phyloP scores from a whole-genome alignment of 2,113 vertebrate species.

The Coturnix japonica region DNA sequence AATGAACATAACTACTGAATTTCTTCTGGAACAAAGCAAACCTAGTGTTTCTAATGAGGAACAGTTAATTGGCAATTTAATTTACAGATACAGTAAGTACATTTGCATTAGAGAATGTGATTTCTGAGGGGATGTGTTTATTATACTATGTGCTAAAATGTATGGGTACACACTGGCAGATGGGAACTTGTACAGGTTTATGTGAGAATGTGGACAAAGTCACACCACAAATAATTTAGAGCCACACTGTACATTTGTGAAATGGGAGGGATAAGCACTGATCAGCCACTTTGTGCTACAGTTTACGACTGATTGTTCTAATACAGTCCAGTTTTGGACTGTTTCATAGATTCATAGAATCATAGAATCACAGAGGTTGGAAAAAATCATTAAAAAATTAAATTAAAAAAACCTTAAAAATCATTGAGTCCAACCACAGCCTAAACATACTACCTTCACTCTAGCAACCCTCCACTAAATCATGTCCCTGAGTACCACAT shows the following conservation, averaged over 20 bases:
- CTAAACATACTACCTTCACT: no score
- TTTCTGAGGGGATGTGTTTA: not conserved
- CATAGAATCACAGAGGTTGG: no score
- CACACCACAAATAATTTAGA: not conserved
- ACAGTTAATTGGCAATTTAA: not conserved
- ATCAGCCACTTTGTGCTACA: constrained; percentile 11
- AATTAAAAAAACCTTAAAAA: no score
- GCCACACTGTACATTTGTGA: not conserved
- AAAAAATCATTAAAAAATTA: no score
- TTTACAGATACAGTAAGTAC: not conserved
- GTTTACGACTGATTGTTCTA: not conserved
- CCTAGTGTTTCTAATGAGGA: not conserved
- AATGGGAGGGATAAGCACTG: not conserved
- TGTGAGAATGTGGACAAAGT: not conserved
- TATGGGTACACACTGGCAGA: not conserved
- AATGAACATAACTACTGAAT: not conserved
- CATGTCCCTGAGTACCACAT: no score
- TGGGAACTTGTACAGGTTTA: not conserved
- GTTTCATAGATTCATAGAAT: not conserved
- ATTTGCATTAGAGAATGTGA: not conserved
- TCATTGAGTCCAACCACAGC: no score
- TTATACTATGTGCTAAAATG: not conserved
- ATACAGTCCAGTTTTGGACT: not conserved
- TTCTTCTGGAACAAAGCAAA: not conserved
- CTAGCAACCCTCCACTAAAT: no score